Conservation (phyloP, 2,797 vertebrate species). For the Epinephelus malabaricus region DNA sequence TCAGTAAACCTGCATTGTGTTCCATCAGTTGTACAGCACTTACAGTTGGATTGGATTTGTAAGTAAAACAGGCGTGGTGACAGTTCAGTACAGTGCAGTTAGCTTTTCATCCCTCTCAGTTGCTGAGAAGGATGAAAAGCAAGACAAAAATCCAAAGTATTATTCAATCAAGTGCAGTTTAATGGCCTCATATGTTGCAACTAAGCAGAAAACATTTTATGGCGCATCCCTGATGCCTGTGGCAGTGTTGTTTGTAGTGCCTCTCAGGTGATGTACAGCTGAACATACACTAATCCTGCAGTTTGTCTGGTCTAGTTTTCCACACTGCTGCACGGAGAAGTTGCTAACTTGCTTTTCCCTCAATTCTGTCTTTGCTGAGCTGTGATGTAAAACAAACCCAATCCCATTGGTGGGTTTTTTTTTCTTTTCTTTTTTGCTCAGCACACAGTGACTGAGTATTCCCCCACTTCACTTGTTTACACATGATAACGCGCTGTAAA, state of each 20-base stretch:
- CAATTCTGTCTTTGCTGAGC: constrained; percentile 23
- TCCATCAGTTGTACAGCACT: not conserved
- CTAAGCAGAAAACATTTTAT: constrained; percentile 3
- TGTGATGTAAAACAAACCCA: constrained; percentile 48
- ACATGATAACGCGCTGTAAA: constrained; percentile 6
- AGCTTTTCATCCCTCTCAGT: not conserved
- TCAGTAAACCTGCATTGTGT: not conserved
- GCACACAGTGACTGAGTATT: not conserved
- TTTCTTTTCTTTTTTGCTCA: not conserved
- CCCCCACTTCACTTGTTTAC: constrained; percentile 41
- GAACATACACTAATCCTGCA: constrained; percentile 29
- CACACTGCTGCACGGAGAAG: constrained; percentile 31
- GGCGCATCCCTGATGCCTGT: not conserved
- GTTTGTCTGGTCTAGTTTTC: constrained; percentile 44
- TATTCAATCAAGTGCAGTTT: constrained; percentile 24
- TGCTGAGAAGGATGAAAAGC: not conserved
- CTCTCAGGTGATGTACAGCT: constrained; percentile 37
- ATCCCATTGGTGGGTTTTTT: not conserved
- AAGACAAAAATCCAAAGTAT: not conserved
- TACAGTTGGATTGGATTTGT: not conserved
- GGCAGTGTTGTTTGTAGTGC: not conserved
- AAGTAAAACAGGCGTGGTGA: not conserved
- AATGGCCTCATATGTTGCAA: not conserved
- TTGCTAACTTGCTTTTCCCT: constrained; percentile 13
- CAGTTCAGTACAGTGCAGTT: not conserved